Percentiles rank a stretch among this genome's conserved stretches.
Conservation (phyloP, 1,140 invertebrate species). For the Drosophila auraria region DNA sequence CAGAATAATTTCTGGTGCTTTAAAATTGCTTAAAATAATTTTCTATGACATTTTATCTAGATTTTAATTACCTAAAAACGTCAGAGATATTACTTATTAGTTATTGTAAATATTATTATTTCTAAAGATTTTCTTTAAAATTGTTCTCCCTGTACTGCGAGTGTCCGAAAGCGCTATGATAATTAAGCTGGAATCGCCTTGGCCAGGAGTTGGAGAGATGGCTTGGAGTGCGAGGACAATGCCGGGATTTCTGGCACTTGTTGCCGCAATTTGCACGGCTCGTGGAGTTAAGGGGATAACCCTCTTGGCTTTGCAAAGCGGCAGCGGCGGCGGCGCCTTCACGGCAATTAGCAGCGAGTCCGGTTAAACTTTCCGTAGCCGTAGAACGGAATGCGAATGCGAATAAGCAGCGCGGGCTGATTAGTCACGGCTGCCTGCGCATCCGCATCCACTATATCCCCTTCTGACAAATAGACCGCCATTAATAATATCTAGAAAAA, state of each 20-base stretch:
- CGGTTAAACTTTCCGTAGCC: conserved; percentile 62
- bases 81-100: too few relatives aligned
- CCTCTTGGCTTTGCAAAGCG: background rate
- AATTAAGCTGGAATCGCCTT: conserved; percentile 67
- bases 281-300: background rate
- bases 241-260: conserved; percentile 66
- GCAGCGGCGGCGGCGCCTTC: conserved; percentile 63
- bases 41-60: background rate
- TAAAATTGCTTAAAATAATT: too few relatives aligned
- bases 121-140: background rate
- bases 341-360: conserved; percentile 72
- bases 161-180: conserved; percentile 69
- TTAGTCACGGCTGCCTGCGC: conserved; percentile 77
- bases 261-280: conserved; percentile 76
- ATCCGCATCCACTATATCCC: conserved; percentile 30
- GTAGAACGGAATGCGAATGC: conserved; percentile 6
- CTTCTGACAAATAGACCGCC: conserved; percentile 72
- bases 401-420: conserved; percentile 50
- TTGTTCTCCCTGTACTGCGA: conserved; percentile 5
- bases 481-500: conserved; percentile 72
- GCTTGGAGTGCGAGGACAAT: conserved; percentile 18
- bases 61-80: background rate
- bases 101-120: background rate
- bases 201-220: conserved; percentile 16
- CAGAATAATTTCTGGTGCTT: too few relatives aligned